phyloP scores from a whole-genome alignment of 2,888 invertebrate species.

The Leucozona laternaria region DNA sequence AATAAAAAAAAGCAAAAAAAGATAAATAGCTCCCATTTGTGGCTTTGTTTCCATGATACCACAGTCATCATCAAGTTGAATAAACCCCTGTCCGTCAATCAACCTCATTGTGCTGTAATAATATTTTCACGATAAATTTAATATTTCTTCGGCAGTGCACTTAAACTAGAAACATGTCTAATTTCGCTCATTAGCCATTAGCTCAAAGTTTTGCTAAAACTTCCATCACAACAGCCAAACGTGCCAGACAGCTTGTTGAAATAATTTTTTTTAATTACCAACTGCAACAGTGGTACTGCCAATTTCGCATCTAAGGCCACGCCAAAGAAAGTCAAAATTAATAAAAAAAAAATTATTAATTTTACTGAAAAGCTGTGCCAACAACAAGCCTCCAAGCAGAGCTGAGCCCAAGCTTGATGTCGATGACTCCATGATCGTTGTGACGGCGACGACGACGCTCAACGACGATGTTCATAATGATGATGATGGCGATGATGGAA shows the following conservation, averaged over 20 bases:
- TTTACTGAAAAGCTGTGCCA: constrained; percentile 49
- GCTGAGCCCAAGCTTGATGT: constrained; percentile 22
- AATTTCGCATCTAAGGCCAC: constrained; percentile 31
- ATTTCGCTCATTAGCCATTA: constrained; percentile 34
- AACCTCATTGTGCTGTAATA: background rate
- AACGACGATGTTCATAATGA: constrained; percentile 15
- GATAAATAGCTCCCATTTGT: background rate
- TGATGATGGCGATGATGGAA: constrained; percentile 46
- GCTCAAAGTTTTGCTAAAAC: constrained; percentile 25
- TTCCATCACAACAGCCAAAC: constrained; percentile 38
- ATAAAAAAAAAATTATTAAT: constrained; percentile 2
- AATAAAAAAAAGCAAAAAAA: background rate
- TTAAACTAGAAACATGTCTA: constrained; percentile 37
- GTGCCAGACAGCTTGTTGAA: constrained; percentile 20
- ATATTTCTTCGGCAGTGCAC: constrained; percentile 20
- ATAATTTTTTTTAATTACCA: constrained; percentile 53
- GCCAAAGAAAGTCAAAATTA: constrained; percentile 36
- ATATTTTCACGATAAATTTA: constrained; percentile 23
- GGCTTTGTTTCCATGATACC: background rate
- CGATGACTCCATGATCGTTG: constrained; percentile 49
- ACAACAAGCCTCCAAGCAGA: background rate
- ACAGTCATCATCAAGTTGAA: constrained; percentile 20
- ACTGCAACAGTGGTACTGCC: constrained; percentile 26
- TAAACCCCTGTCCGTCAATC: constrained; percentile 17
- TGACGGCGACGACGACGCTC: background rate